Base-by-base conservation (phyloP, 2,888 invertebrate species). In the Schrankia costaestrigalis region DNA sequence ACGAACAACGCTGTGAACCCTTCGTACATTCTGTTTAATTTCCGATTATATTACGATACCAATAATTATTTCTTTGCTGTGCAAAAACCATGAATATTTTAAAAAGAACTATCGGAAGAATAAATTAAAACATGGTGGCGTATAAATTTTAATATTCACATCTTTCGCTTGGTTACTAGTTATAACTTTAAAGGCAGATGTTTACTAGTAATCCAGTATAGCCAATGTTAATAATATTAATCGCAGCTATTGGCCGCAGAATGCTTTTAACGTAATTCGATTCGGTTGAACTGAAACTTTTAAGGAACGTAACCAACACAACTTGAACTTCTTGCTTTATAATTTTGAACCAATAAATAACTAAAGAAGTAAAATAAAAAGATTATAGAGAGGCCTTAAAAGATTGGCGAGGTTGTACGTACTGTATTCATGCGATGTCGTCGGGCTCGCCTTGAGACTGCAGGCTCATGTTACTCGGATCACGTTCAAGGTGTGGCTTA, bases 241-340 rank as follows among this genome's bases (percentile, higher is more conserved):
- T 79, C 73, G 77, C 74, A 64, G 72, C 63, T 74, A 79, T 82
- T 78, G 78, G 81, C 82, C 80, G 77, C 81, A 82, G 80, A 83
- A 80, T 82, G 73, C 73, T 79, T 77, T 80, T 74, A 81, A 83
- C 72, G 78, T 80, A 83, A 83, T 83, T 84, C 78, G 83, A 84
- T 78, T 80, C 80, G 78, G 75, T 68, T 65, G 63, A 72, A 71
- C 70, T 78, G 77, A 71, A 73, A 77, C 75, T 74, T 78, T 78
- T 67, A 70, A 76, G 72, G 71, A 76, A 77, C 66, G 57, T 55
- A 71, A 73, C 84, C 78, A 80, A 49, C 55, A 56, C 55, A 66
- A 48, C 38, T 50, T 69, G 82, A 67, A 46, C 80, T 68, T 57
- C 52, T 50, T 32, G 48, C 55, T 57, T 65, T 5, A 2, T 23